Evolutionary conservation across 2,888 invertebrate species (phyloP), one percentile per base, ranked within the genome.

Genomic region (Hyles lineata): DNA sequence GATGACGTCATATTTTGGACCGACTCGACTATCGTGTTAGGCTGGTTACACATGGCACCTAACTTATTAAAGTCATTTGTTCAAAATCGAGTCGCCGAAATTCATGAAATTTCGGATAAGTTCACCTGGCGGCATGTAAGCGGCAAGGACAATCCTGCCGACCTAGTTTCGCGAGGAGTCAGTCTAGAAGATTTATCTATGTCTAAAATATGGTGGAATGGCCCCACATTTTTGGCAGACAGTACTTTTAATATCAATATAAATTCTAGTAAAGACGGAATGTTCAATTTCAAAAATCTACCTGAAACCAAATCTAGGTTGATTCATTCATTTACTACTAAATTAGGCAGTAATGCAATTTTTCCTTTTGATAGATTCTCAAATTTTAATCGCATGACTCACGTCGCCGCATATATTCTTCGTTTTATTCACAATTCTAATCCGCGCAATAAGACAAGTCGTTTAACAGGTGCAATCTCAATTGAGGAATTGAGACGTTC

Each of bases 1-100:
- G 43, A 35, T n/a, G 55, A 72, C 29, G 17, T 58, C 35, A 60
- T 32, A 8, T 74, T 74, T 70, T 72, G 74, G 74, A 55, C 72
- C 29, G 73, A 73, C 23, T 73, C 71, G 3, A 73, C 71, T 2
- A 73, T 73, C 9, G 71, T 71, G 11, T 35, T 74, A 25, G 61
- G 72, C 19, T 74, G 74, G 74, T 11, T 74, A 11, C 43, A n/a
- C 15, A 74, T 70, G 70, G 11, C 61, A n/a, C 74, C 74, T 9
- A n/a, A 61, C 8, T 23, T 43, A 35, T 35, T 74, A 21, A 70
- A 74, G 62, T 32, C 72, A 32, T 74, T 72, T 58, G 72, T 74
- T 3, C 74, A 72, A 35, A 74, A 72, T 23, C 17, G 74, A 15
- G 72, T 74, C 6, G 23, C 61, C 1, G 69, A 74, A 61, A 70